Conservation (phyloP, 2,797 vertebrate species). For the Onychomys leucogaster region DNA sequence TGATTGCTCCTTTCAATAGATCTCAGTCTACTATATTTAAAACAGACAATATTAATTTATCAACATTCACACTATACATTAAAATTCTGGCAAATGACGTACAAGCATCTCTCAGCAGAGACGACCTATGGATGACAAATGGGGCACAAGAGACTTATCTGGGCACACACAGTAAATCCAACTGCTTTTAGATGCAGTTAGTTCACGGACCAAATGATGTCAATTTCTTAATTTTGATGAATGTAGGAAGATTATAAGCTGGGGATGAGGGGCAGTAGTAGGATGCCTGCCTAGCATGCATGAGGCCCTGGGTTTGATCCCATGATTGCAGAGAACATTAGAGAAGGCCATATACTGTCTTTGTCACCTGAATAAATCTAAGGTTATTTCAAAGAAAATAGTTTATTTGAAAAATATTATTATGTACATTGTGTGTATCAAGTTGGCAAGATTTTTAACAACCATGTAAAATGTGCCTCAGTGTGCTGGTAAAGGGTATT, state of each 20-base stretch:
- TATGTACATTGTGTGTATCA: background rate
- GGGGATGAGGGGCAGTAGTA: background rate
- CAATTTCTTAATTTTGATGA: slow-evolving; percentile 40
- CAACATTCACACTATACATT: background rate
- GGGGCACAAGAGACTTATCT: background rate
- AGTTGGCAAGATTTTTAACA: slow-evolving; percentile 20
- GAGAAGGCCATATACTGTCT: background rate
- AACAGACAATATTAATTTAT: slow-evolving; percentile 30
- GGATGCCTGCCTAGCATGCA: background rate
- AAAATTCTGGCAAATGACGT: background rate
- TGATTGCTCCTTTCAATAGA: background rate
- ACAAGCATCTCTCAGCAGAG: background rate
- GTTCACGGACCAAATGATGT: background rate
- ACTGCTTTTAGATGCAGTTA: background rate
- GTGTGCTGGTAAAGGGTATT: background rate
- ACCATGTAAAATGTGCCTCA: background rate
- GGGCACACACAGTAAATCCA: background rate
- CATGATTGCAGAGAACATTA: background rate
- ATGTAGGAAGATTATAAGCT: background rate
- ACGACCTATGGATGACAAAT: background rate
- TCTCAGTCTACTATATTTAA: slow-evolving; percentile 8
- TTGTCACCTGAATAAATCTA: background rate
- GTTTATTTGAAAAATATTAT: background rate
- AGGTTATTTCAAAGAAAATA: slow-evolving; percentile 41
- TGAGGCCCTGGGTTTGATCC: background rate